Percentiles rank a stretch among this genome's conserved stretches.
Conservation (phyloP, 2,888 invertebrate species). For the Harpalus rufipes region DNA sequence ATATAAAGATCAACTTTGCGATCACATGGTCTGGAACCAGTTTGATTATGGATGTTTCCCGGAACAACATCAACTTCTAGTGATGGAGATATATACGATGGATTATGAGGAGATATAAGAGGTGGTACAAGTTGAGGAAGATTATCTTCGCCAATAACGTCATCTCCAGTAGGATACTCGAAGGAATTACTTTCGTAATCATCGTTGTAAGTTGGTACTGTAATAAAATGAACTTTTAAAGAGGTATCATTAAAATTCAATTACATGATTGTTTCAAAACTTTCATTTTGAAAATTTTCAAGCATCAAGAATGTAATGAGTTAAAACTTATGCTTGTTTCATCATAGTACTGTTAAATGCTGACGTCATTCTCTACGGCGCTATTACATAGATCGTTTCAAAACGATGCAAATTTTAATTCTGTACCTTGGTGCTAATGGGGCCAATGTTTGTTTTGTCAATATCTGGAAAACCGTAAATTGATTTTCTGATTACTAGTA, state of each 20-base stretch:
- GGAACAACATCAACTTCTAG: constrained; percentile 76
- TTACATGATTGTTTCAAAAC: too few species aligned
- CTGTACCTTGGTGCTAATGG: too few species aligned
- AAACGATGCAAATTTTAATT: too few species aligned
- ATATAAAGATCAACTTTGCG: constrained; percentile 92
- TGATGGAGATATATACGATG: constrained; percentile 75
- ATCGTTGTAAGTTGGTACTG: constrained; percentile 71
- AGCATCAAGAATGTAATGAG: too few species aligned
- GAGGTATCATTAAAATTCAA: too few species aligned
- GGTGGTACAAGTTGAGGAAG: constrained; percentile 72
- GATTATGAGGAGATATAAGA: constrained; percentile 77
- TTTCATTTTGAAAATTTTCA: not conserved
- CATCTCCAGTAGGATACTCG: constrained; percentile 69
- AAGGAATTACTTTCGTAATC: constrained; percentile 72
- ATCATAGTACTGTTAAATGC: too few species aligned
- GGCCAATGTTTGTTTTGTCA: too few species aligned
- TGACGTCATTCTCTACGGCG: too few species aligned
- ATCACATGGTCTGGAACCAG: constrained; percentile 89
- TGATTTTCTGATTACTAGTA: too few species aligned
- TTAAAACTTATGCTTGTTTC: too few species aligned
- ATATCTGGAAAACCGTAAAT: too few species aligned
- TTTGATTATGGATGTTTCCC: constrained; percentile 75
- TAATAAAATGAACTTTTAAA: constrained; percentile 19
- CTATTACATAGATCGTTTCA: too few species aligned
- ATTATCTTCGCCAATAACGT: constrained; percentile 73